phyloP scores from a whole-genome alignment of 2,797 vertebrate genomes.

The Lacerta viridis region DNA sequence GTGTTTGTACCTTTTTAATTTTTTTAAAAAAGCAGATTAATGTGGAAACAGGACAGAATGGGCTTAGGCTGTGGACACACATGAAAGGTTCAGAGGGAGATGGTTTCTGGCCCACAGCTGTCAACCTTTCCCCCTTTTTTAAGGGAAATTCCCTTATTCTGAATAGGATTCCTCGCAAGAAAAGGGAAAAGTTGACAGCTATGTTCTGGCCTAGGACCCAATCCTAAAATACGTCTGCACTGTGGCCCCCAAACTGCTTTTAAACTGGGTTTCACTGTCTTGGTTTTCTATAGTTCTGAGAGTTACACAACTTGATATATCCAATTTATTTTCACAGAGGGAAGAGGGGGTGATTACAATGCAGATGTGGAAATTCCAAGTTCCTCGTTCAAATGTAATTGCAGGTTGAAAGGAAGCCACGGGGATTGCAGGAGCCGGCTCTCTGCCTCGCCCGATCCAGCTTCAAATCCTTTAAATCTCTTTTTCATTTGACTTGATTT shows the following conservation, averaged over 20 bases:
- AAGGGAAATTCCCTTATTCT: too few relatives aligned
- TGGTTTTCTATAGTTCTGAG: not conserved
- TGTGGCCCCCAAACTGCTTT: not conserved
- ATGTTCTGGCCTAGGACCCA: too few relatives aligned
- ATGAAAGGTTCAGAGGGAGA: too few relatives aligned
- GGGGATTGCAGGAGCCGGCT: constrained; percentile 63
- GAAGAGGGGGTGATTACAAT: not conserved
- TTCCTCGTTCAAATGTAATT: constrained; percentile 74
- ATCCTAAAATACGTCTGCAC: not conserved
- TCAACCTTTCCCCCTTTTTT: too few relatives aligned
- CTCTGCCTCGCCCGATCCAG: constrained; percentile 57
- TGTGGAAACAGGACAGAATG: too few relatives aligned
- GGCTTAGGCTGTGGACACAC: too few relatives aligned
- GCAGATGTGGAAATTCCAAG: constrained; percentile 32
- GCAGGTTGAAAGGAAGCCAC: constrained; percentile 56
- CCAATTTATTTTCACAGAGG: not conserved
- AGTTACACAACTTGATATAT: not conserved
- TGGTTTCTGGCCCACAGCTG: too few relatives aligned
- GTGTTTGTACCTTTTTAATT: too few relatives aligned
- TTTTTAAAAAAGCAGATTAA: too few relatives aligned
- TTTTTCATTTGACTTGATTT: constrained; percentile 78
- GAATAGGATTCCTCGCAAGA: too few relatives aligned
- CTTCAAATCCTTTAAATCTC: constrained; percentile 78
- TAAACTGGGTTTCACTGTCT: too few relatives aligned
- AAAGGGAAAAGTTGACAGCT: too few relatives aligned